These are phyloP conservation scores for Isaurus tuberculatus DNA, from an alignment of 92 coral and sea anemone species.

Conservation along the genomic window DNA sequence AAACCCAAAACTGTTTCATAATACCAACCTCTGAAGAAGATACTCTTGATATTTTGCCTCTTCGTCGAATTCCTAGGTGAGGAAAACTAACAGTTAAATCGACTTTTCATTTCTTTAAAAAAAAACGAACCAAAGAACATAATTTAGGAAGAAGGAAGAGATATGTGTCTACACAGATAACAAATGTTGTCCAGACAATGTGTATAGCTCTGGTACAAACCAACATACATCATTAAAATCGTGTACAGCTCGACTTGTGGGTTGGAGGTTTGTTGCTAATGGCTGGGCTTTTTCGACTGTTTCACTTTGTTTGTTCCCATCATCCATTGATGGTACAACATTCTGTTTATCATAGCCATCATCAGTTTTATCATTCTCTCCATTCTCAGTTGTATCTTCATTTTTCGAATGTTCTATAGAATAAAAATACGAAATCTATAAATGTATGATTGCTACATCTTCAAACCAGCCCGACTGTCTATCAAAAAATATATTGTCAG, in stretches of 20 bases:
- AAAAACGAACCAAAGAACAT: too few relatives aligned
- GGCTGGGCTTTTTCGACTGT: background rate
- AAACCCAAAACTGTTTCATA: background rate
- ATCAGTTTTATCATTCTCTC: background rate
- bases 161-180: too few relatives aligned
- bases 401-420: background rate
- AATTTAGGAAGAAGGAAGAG: too few relatives aligned
- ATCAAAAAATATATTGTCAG: too few relatives aligned
- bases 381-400: background rate
- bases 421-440: background rate
- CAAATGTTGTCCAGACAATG: too few relatives aligned
- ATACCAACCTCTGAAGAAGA: conserved; percentile 35
- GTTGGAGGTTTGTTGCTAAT: background rate
- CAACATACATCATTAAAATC: conserved; percentile 25
- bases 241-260: background rate
- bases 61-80: conserved; percentile 30
- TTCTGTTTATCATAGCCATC: background rate
- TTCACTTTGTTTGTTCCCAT: background rate
- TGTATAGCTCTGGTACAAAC: too few relatives aligned
- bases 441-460: too few relatives aligned
- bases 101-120: too few relatives aligned
- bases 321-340: background rate
- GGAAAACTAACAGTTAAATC: background rate
- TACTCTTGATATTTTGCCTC: conserved; percentile 22
- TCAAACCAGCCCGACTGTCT: too few relatives aligned